Conservation (phyloP, 2,113 vertebrate genomes). For the Rostratula benghalensis region DNA sequence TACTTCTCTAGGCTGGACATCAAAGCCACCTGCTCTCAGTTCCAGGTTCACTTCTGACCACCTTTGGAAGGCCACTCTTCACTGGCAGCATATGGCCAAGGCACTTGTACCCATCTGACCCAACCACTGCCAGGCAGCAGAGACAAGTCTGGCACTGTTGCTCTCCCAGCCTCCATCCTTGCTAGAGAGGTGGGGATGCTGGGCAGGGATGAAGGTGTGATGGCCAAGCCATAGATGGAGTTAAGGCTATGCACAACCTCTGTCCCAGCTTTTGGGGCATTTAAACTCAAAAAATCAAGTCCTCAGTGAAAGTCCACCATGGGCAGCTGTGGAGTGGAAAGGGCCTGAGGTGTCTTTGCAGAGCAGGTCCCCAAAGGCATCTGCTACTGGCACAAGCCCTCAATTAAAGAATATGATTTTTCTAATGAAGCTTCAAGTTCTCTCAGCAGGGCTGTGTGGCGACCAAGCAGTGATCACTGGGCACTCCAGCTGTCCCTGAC, state of each 20-base stretch:
- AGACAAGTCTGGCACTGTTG: neutral
- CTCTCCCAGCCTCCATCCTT: neutral
- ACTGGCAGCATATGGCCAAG: rapidly evolving
- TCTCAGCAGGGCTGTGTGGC: neutral
- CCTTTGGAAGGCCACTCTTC: neutral
- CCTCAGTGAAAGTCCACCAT: neutral
- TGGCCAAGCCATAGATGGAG: neutral
- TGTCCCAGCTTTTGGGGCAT: neutral
- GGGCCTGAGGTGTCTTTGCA: neutral
- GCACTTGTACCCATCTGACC: neutral
- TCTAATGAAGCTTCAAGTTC: neutral
- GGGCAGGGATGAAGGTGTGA: neutral
- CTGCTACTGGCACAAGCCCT: neutral
- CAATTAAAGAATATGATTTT: neutral
- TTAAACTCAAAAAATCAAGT: neutral
- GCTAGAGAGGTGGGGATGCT: neutral
- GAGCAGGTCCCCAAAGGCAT: neutral
- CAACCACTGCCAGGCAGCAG: neutral
- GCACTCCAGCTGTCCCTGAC: neutral
- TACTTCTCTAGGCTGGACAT: neutral
- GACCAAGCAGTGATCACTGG: neutral
- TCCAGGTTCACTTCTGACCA: rapidly evolving
- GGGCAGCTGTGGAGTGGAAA: neutral
- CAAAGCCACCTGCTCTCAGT: neutral
- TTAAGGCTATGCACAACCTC: neutral